Evolutionary conservation across 2,113 vertebrate genomes (phyloP).

Genomic region (Hydropotes inermis): DNA sequence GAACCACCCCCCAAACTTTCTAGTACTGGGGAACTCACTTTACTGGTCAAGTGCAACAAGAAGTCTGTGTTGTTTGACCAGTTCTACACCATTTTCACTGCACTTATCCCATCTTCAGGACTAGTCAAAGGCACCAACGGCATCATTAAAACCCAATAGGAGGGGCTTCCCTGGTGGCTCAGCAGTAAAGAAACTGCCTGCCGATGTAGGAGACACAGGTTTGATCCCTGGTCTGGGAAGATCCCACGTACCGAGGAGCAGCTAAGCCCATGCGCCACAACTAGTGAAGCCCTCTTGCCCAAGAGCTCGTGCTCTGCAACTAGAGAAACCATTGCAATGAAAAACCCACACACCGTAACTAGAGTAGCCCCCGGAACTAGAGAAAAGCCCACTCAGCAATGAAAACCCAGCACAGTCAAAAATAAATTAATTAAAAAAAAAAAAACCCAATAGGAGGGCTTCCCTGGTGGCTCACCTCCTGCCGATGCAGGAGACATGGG

Average conservation of each 20-base stretch:
- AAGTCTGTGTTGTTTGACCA: not conserved
- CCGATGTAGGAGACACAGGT: not conserved
- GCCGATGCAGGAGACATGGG: not conserved
- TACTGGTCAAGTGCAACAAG: not conserved
- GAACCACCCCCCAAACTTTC: not conserved
- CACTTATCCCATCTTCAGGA: not conserved
- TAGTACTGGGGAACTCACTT: not conserved
- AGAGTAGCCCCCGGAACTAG: not conserved
- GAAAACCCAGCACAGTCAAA: not conserved
- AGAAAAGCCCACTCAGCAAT: not conserved
- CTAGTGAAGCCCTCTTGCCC: not conserved
- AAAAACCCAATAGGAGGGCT: not conserved
- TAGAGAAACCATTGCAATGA: not conserved
- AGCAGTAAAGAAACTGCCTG: not conserved
- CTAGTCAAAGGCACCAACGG: not conserved
- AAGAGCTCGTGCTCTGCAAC: not conserved
- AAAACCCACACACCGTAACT: rapidly evolving
- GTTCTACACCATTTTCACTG: not conserved
- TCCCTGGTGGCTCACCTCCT: not conserved
- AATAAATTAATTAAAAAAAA: not conserved
- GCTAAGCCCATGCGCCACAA: not conserved
- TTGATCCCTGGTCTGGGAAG: not conserved
- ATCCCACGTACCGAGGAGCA: not conserved
- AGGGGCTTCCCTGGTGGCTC: not conserved
- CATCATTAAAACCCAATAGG: not conserved